Evolutionary conservation across 2,797 vertebrate species (phyloP), one percentile per base, ranked within the genome.

Genomic region (Pseudomugil gertrudae): DNA sequence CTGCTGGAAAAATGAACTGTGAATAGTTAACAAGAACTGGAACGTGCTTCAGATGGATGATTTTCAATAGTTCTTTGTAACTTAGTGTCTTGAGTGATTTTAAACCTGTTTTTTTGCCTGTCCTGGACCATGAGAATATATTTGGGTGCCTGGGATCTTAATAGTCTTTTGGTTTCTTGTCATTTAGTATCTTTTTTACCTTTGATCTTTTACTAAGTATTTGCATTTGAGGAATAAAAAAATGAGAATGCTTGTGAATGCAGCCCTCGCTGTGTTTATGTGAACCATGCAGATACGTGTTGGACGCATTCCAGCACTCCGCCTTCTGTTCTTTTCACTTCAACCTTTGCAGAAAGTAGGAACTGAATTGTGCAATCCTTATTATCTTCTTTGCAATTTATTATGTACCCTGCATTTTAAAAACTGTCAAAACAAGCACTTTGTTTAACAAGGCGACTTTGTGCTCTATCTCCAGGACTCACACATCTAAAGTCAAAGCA

Each of bases 321-420:
- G 0, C 68, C 81, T 70, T 57, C 32, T 76, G 50, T 78, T 17
- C 60, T 62, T 79, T 79, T 55, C 63, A 47, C 26, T 78, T 81
- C 69, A 67, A 30, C 62, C 43, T 52, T 21, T 13, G 2, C 57
- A 60, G 32, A 24, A 48, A 70, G 56, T 38, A 40, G 77, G 72
- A 78, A 87, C 47, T 61, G 9, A 62, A 63, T 83, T 85, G 69
- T 68, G 47, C 68, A 84, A 84, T 70, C n/a, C 66, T 72, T 21
- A 55, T n/a, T 0, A 29, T 56, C 43, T 48, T 76, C 9, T 38
- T 72, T 4, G 4, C 3, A 47, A 15, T n/a, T 57, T 5, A 27
- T 36, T 8, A 15, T 21, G 32, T 0, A 17, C 13, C 23, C 3
- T 19, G 9, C 2, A 76, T 21, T 9, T 15, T 17, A 9, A n/a